Conservation (phyloP, 1,140 invertebrate genomes). For the Formica selysi region DNA sequence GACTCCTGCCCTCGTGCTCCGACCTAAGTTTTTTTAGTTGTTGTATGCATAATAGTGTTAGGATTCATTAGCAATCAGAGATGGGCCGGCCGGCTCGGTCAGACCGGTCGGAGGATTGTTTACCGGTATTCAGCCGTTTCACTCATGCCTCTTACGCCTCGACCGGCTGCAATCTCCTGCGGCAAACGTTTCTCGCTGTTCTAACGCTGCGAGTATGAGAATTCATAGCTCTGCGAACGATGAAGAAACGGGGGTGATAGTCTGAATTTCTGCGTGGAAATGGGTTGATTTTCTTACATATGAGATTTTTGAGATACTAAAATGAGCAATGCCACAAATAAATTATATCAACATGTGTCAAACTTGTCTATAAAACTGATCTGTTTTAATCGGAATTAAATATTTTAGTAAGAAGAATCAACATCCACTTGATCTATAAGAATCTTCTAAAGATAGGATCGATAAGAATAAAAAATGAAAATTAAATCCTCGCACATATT, state of each 20-base stretch:
- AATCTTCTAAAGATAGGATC: not conserved
- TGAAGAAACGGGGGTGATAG: not conserved
- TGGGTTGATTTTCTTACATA: not conserved
- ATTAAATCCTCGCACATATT: not conserved
- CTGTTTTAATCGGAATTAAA: not conserved
- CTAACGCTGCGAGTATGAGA: conserved; percentile 6
- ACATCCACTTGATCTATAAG: not conserved
- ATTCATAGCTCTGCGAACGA: not conserved
- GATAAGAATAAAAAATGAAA: not conserved
- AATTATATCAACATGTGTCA: not conserved
- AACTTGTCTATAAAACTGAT: not conserved
- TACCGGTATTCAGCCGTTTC: conserved; percentile 79
- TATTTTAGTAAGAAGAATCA: not conserved
- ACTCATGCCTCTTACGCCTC: conserved; percentile 64
- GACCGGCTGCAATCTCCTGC: conserved; percentile 59
- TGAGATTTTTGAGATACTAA: not conserved
- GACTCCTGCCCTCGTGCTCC: conserved; percentile 75
- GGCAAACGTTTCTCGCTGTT: conserved; percentile 5
- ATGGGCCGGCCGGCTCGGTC: conserved; percentile 81
- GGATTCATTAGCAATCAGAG: conserved; percentile 87
- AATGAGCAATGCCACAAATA: not conserved
- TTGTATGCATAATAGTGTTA: conserved; percentile 86
- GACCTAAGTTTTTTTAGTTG: conserved; percentile 84
- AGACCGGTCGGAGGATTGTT: conserved; percentile 80
- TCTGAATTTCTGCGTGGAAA: not conserved